Evolutionary conservation across 2,888 invertebrate genomes (phyloP).

Genomic region (Dasysyrphus tricinctus): DNA sequence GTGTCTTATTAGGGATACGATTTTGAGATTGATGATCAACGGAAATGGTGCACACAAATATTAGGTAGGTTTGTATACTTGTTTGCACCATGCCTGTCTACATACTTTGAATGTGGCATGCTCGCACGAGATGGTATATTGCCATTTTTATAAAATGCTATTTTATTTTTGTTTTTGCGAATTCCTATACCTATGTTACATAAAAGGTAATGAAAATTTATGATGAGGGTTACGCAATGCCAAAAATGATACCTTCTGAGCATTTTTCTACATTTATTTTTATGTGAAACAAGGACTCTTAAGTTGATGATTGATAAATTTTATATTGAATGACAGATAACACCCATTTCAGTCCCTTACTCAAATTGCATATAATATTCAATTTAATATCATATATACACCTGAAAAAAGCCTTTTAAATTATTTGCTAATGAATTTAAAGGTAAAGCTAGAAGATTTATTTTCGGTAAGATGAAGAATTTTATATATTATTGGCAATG

Average conservation of each 20-base stretch:
- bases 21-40: constrained; percentile 73
- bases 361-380: neutral
- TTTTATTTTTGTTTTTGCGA: constrained; percentile 43
- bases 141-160: constrained; percentile 13
- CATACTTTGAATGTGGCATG: neutral
- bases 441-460: neutral
- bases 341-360: neutral
- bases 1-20: constrained; percentile 75
- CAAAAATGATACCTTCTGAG: constrained; percentile 58
- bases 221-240: constrained; percentile 64
- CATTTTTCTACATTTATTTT: constrained; percentile 31
- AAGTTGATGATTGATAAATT: constrained; percentile 62
- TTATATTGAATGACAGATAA: constrained; percentile 37
- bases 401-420: neutral
- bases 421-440: neutral
- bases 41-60: constrained; percentile 73
- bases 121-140: constrained; percentile 49
- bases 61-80: constrained; percentile 20
- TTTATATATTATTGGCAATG: neutral
- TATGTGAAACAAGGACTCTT: constrained; percentile 5
- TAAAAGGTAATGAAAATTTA: constrained; percentile 70
- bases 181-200: neutral
- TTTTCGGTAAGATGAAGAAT: neutral
- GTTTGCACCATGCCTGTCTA: neutral
- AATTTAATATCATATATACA: neutral